Evolutionary conservation across 2,888 invertebrate genomes (phyloP), one percentile per base, ranked within the genome.

Genomic region (Mythimna vitellina): DNA sequence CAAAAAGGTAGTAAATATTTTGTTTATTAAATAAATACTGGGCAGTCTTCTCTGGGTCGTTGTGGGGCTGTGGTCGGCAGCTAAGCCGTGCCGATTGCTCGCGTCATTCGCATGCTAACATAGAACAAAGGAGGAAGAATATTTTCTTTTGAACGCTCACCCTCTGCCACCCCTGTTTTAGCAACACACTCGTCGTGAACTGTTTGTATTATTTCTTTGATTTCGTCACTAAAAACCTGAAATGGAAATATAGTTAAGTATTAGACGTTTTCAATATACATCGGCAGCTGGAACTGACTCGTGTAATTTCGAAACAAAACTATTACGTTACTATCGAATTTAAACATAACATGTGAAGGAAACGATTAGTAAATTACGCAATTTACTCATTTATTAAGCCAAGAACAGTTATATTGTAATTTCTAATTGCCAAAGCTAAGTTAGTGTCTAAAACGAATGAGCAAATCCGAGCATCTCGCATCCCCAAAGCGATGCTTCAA

Each of bases 181-280:
- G 81, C 92, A 77, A 95, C 95, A 91, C 96, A 96, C 85, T 93
- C 93, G 90, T 93, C 93, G 92, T 96, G 96, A 88, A 96, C 89
- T 86, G 93, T 93, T 87, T 94, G 91, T 89, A 96, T 95, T 92
- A 96, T 95, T 93, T 96, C 96, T 92, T 92, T 90, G 90, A 96
- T 95, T 90, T 96, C 96, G 25, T 96, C 96, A 85, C 95, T 95
- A 88, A 96, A 94, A 86, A 93, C 93, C 96, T 96, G 91, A 62
- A 86, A 84, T 76, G 38, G 56, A 84, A 93, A 95, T 87, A 86
- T 78, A 84, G 81, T 89, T 88, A 86, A 81, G 68, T 86, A 66
- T 86, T 83, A 76, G 69, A 78, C 65, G 64, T 80, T 79, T 63
- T 67, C 65, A 58, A 66, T 63, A 46, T 53, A 53, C 22, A n/a